These are phyloP conservation scores for Drosophila algonquin DNA, from an alignment of 2,888 invertebrate genomes.

Conservation along the genomic window DNA sequence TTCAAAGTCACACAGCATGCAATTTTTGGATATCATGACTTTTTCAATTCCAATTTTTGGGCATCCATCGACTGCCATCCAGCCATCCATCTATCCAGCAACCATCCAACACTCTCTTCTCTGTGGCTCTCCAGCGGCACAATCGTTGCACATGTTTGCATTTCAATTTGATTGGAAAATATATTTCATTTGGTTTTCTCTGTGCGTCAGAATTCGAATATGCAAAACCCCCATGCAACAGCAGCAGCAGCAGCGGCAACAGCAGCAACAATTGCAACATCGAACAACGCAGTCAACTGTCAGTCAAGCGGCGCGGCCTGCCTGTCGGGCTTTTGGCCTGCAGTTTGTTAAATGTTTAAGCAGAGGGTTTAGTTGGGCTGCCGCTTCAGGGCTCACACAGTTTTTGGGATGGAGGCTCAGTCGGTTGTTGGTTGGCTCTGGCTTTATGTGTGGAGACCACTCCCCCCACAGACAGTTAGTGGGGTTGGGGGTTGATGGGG, in stretches of 20 bases:
- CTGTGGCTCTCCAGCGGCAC: slow-evolving; percentile 26
- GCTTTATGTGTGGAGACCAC: background rate
- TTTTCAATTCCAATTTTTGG: slow-evolving; percentile 72
- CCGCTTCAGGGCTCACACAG: slow-evolving; percentile 26
- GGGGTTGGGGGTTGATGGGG: background rate
- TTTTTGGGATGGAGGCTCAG: slow-evolving; percentile 13
- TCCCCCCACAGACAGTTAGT: background rate
- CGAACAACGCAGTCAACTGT: slow-evolving; percentile 60
- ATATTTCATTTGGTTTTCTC: slow-evolving; percentile 64
- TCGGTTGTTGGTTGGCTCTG: slow-evolving; percentile 14
- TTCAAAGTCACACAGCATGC: slow-evolving; percentile 72
- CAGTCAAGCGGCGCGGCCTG: slow-evolving; percentile 71
- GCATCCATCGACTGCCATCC: slow-evolving; percentile 31
- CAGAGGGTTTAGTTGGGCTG: slow-evolving; percentile 60
- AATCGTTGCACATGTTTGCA: slow-evolving; percentile 68
- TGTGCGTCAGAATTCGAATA: slow-evolving; percentile 66
- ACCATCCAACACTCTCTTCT: slow-evolving; percentile 10
- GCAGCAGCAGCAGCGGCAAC: slow-evolving; percentile 9
- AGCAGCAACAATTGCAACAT: slow-evolving; percentile 24
- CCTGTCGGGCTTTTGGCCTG: slow-evolving; percentile 71
- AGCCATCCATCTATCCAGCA: slow-evolving; percentile 29
- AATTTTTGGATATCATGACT: slow-evolving; percentile 72
- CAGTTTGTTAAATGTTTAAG: slow-evolving; percentile 76
- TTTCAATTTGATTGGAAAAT: slow-evolving; percentile 76
- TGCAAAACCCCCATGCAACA: slow-evolving; percentile 32